These are phyloP conservation scores for Myotis vivesi DNA, from an alignment of 2,797 vertebrate genomes.

Conservation along the genomic window DNA sequence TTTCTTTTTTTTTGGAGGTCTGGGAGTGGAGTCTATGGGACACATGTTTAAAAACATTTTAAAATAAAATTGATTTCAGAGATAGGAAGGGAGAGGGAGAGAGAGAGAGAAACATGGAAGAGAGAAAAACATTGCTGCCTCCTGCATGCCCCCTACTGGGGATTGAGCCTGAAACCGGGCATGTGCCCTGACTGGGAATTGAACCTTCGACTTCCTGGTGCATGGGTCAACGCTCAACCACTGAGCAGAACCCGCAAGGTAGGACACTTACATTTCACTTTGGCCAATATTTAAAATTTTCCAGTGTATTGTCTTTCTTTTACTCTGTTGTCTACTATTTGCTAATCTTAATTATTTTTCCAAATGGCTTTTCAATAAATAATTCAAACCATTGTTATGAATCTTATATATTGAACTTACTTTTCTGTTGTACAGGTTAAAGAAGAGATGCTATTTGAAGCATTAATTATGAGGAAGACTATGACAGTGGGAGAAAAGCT, in stretches of 20 bases:
- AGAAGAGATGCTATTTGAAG: constrained; percentile 98
- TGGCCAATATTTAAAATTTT: background rate
- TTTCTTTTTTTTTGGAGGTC: background rate
- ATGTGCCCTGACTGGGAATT: no score
- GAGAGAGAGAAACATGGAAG: no score
- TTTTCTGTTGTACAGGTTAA: constrained; percentile 89
- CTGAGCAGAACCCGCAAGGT: no score
- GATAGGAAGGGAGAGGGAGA: no score
- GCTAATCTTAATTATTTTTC: background rate
- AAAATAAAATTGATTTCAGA: no score
- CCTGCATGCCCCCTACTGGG: no score
- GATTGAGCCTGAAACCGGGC: no score
- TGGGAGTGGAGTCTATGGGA: background rate
- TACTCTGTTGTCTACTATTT: background rate
- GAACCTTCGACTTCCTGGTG: no score
- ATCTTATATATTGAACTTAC: constrained; percentile 10
- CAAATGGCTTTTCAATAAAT: constrained; percentile 27
- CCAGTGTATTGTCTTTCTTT: background rate
- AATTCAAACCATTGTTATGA: background rate
- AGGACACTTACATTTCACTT: background rate
- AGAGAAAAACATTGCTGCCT: no score
- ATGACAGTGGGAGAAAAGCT: constrained; percentile 98
- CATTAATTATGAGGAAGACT: constrained; percentile 95
- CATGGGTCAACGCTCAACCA: background rate
- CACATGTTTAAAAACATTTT: no score